Evolutionary conservation across 1,140 invertebrate genomes (phyloP).

Genomic region (Drosophila tsacasi): DNA sequence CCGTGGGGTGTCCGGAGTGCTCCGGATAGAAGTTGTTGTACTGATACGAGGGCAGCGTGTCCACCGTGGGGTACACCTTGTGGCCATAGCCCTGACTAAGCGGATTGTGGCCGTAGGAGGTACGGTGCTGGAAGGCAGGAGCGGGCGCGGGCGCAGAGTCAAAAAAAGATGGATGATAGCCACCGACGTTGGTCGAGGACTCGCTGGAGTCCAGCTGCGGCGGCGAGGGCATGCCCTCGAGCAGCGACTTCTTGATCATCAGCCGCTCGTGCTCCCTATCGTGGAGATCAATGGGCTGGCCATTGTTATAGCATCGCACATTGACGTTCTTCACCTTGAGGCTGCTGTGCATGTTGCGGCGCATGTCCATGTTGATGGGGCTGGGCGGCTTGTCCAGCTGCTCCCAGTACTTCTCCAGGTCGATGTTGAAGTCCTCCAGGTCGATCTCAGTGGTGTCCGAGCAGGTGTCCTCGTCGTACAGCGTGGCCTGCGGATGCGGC

Average conservation of each 20-base stretch:
- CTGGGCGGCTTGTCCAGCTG: conserved; percentile 83
- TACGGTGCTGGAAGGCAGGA: conserved; percentile 27
- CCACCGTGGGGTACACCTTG: conserved; percentile 77
- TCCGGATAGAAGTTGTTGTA: conserved; percentile 84
- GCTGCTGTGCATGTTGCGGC: conserved; percentile 82
- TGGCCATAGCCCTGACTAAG: conserved; percentile 65
- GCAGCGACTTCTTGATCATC: conserved; percentile 82
- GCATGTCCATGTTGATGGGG: conserved; percentile 84
- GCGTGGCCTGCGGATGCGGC: conserved; percentile 75
- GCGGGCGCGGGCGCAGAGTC: conserved; percentile 59
- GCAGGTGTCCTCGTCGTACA: conserved; percentile 82
- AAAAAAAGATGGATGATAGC: conserved; percentile 77
- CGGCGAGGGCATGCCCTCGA: conserved; percentile 83
- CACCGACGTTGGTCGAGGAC: conserved; percentile 54
- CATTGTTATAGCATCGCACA: conserved; percentile 83
- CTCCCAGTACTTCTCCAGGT: conserved; percentile 84
- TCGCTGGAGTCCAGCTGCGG: conserved; percentile 74
- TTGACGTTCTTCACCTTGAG: conserved; percentile 84
- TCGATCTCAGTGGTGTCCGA: conserved; percentile 84
- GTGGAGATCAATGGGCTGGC: conserved; percentile 82
- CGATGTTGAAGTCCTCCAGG: conserved; percentile 84
- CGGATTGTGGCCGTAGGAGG: conserved; percentile 12
- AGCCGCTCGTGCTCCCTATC: conserved; percentile 82
- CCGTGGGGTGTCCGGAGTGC: conserved; percentile 39
- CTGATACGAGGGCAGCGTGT: conserved; percentile 79